Conservation (phyloP, 1,140 invertebrate species). For the Patella vulgata region DNA sequence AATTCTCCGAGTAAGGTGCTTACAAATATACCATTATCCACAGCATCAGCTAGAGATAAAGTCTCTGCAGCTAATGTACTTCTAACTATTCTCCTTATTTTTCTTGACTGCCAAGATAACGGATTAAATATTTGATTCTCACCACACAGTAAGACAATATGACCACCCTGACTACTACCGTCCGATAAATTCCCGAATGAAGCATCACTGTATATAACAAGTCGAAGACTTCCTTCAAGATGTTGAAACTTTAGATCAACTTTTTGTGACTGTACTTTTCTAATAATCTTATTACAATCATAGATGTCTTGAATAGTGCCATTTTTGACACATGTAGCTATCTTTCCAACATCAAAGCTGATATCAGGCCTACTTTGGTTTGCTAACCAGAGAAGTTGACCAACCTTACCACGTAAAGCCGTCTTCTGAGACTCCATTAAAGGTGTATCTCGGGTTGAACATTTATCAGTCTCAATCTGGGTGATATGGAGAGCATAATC, state of each 20-base stretch:
- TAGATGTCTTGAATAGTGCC: slow-evolving; percentile 24
- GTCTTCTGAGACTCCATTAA: too few relatives aligned
- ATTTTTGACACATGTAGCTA: not conserved
- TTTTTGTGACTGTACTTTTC: slow-evolving; percentile 3
- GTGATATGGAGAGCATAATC: too few relatives aligned
- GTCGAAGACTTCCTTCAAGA: slow-evolving; percentile 2
- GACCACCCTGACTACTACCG: slow-evolving; percentile 21
- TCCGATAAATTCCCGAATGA: slow-evolving; percentile 22
- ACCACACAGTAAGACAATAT: slow-evolving; percentile 8
- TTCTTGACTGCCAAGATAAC: slow-evolving; percentile 18
- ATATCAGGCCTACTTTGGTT: slow-evolving; percentile 29
- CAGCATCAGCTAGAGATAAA: slow-evolving; percentile 16
- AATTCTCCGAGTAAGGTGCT: not conserved
- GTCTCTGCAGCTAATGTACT: slow-evolving; percentile 16
- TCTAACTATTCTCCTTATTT: slow-evolving; percentile 19
- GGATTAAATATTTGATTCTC: slow-evolving; percentile 14
- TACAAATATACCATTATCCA: slow-evolving; percentile 12
- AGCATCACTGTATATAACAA: slow-evolving; percentile 17
- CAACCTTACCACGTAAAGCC: slow-evolving; percentile 19
- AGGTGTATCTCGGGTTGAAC: too few relatives aligned
- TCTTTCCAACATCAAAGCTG: slow-evolving; percentile 23
- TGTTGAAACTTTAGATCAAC: slow-evolving; percentile 24
- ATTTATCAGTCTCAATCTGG: too few relatives aligned
- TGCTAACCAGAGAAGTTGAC: slow-evolving; percentile 30
- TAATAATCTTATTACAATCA: slow-evolving; percentile 8